A percentile compares a stretch with the other conserved stretches of the same genome.
These are phyloP conservation scores for Styela clava DNA, from an alignment of 23 tunicate genomes.

Conservation along the genomic window DNA sequence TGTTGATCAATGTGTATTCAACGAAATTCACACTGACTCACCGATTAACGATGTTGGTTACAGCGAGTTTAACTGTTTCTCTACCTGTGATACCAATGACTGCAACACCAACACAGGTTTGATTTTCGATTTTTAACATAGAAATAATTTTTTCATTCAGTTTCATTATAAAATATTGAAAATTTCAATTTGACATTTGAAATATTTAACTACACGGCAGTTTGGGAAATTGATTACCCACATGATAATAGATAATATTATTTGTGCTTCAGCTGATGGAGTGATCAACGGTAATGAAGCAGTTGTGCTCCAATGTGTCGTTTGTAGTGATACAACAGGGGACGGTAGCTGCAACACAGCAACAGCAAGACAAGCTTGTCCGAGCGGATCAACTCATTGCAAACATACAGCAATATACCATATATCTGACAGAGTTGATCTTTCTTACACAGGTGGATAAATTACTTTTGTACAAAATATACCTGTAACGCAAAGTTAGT, in stretches of 20 bases:
- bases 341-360: neutral
- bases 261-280: conserved; percentile 42
- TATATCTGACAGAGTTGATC: neutral
- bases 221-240: too few species aligned
- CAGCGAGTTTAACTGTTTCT: neutral
- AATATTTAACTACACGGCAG: too few species aligned
- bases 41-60: neutral
- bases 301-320: conserved; percentile 23
- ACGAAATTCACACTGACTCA: neutral
- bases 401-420: neutral
- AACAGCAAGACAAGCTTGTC: neutral
- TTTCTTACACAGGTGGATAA: neutral
- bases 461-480: too few species aligned
- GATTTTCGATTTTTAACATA: too few species aligned
- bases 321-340: conserved; percentile 15
- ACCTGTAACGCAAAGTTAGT: too few species aligned
- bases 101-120: neutral
- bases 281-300: conserved; percentile 31
- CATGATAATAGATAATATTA: too few species aligned
- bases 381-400: conserved; percentile 7
- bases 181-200: too few species aligned
- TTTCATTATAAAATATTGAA: too few species aligned
- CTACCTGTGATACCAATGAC: neutral
- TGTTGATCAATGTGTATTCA: neutral
- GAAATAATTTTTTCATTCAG: too few species aligned